A percentile compares a stretch with the other conserved stretches of the same genome.
Conservation (phyloP, 2,113 vertebrate species). For the Boleophthalmus pectinirostris region DNA sequence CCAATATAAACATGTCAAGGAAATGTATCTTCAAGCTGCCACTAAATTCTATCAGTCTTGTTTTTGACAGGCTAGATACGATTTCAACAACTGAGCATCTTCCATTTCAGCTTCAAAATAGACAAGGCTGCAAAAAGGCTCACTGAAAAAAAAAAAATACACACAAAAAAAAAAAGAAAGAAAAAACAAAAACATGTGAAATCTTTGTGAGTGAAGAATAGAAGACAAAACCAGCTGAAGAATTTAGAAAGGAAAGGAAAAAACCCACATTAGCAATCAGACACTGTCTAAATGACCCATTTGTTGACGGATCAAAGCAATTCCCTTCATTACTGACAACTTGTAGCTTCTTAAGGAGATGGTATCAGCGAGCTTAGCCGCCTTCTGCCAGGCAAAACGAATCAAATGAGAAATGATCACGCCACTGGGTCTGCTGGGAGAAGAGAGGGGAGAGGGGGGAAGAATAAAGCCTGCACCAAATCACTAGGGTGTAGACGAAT, state of each 20-base stretch:
- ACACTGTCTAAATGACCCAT: slow-evolving; percentile 78
- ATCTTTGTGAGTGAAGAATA: neutral
- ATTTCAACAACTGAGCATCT: slow-evolving; percentile 37
- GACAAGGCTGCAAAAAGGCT: slow-evolving; percentile 14
- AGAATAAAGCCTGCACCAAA: slow-evolving; percentile 38
- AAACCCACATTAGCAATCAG: slow-evolving; percentile 63
- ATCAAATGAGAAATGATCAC: slow-evolving; percentile 73
- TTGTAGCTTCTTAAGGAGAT: slow-evolving; percentile 76
- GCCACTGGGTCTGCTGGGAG: slow-evolving; percentile 61
- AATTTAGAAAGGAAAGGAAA: slow-evolving; percentile 11
- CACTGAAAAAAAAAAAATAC: no score
- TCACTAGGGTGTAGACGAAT: slow-evolving; percentile 35
- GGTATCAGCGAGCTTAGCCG: slow-evolving; percentile 72
- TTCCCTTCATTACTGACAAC: slow-evolving; percentile 79
- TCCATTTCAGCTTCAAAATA: slow-evolving; percentile 31
- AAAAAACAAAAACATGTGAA: slow-evolving; percentile 11
- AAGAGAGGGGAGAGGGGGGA: slow-evolving; percentile 44
- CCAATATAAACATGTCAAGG: slow-evolving; percentile 25
- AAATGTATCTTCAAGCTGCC: slow-evolving; percentile 30
- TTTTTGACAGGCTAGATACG: slow-evolving; percentile 26
- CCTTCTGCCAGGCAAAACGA: slow-evolving; percentile 70
- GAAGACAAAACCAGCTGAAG: slow-evolving; percentile 7
- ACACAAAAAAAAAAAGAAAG: slow-evolving; percentile 6
- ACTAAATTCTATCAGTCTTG: slow-evolving; percentile 24
- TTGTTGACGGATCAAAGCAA: slow-evolving; percentile 78